Base-by-base conservation (phyloP, 1,140 invertebrate genomes). In the Phymorhynchus buccinoides region DNA sequence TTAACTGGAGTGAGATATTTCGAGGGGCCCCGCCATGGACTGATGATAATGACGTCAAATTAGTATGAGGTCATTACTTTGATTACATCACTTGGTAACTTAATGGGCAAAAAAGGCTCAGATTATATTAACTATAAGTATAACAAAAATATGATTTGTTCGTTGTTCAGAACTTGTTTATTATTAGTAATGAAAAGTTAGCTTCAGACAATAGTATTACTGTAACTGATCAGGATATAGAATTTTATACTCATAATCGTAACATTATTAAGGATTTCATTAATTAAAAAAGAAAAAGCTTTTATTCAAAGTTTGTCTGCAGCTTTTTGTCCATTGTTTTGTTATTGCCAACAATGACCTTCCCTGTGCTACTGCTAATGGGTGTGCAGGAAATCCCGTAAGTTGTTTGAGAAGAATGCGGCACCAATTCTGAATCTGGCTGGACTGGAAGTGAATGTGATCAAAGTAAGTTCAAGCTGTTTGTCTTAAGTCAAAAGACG, bases 371-470 rank as follows among this genome's bases (percentile, higher is more conserved):
- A 95, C 98, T 4, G 96, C 98, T 90, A 93, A 98, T 84, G 98
- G 98, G 95, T 97, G 97, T 79, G 96, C 96, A 84, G 97, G 96
- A 30, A 97, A 96, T 94, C 94, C 27, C 95, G 94, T 86, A 94
- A 95, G 80, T 90, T 95, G 42, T 99, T 97, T 95, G 96, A 98
- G 91, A 97, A 98, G 90, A 99, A 97, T 92, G 98, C 97, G 90
- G 97, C 97, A 83, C 98, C 98, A 44, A 93, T 99, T 6, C 93
- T 99, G 37, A 96, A 99, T 94, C 94, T 99, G 80, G 97, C 98
- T 89, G 98, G 98, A 52, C 94, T 96, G 84, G 95, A 95, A 89
- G 96, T 98, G 0, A 96, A 96, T 88, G 93, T 94, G 80, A 89
- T 94, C 6, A 92, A 92, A 89, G 93, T 94, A 90, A 88, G 83